A percentile compares a stretch with the other conserved stretches of the same genome.
Conservation (phyloP, 2,888 invertebrate genomes). For the Acanthosepion pharaonis region DNA sequence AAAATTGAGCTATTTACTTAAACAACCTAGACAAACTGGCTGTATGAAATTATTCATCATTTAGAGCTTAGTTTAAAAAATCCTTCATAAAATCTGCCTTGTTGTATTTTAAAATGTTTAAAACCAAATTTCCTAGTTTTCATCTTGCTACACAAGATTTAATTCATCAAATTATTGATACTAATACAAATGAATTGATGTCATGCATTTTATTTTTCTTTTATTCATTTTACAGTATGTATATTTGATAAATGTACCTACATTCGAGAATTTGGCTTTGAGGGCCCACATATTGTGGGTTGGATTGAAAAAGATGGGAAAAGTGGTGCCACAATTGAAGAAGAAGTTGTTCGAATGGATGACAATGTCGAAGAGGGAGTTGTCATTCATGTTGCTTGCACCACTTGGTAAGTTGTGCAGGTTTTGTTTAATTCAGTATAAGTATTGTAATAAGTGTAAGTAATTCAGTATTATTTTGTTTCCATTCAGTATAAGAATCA, state of each 20-base stretch:
- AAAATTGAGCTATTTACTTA: too few relatives aligned
- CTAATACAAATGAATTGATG: background rate
- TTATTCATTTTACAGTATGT: constrained; percentile 41
- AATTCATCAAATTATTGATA: too few relatives aligned
- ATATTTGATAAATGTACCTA: constrained; percentile 39
- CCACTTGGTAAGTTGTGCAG: constrained; percentile 34
- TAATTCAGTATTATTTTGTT: too few relatives aligned
- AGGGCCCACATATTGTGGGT: constrained; percentile 40
- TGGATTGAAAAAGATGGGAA: constrained; percentile 45
- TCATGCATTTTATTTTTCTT: background rate
- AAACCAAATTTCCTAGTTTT: too few relatives aligned
- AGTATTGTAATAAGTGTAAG: background rate
- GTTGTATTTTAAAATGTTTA: too few relatives aligned
- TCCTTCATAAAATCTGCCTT: too few relatives aligned
- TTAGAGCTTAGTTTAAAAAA: too few relatives aligned
- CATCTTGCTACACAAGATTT: too few relatives aligned
- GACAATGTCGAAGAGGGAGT: background rate
- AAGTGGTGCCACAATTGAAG: background rate
- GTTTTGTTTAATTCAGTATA: background rate
- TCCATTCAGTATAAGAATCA: background rate
- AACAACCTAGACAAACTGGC: too few relatives aligned
- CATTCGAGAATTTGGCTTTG: constrained; percentile 45
- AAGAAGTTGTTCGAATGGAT: constrained; percentile 39
- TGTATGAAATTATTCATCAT: too few relatives aligned
- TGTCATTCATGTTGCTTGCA: constrained; percentile 23